phyloP scores from a whole-genome alignment of 2,113 vertebrate species.

The Caloenas nicobarica region DNA sequence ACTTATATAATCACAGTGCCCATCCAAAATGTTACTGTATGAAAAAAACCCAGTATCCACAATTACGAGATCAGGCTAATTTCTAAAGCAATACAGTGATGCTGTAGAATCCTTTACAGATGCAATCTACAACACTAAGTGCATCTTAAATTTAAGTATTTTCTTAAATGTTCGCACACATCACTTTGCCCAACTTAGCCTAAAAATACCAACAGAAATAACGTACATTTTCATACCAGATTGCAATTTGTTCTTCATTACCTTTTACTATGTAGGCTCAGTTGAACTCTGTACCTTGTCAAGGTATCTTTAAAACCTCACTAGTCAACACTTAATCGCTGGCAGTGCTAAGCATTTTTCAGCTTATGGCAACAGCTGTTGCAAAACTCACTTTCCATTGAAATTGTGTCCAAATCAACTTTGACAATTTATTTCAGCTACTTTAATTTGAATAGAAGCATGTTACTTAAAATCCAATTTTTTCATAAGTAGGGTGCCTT shows the following conservation, averaged over 20 bases:
- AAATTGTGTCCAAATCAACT: not conserved
- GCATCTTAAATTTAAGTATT: not conserved
- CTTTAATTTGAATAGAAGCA: not conserved
- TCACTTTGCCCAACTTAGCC: not conserved
- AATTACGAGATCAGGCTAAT: not conserved
- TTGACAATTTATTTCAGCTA: not conserved
- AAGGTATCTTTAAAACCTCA: not conserved
- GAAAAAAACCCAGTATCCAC: not conserved
- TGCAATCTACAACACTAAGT: not conserved
- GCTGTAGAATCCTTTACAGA: not conserved
- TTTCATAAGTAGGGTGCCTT: not conserved
- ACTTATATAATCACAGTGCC: not conserved
- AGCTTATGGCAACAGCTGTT: not conserved
- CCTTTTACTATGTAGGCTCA: not conserved
- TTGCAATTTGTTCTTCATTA: not conserved
- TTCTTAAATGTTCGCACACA: not conserved
- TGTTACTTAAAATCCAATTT: not conserved
- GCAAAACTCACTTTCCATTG: not conserved
- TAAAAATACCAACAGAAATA: not conserved
- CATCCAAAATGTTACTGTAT: not conserved
- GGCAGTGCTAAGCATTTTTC: not conserved
- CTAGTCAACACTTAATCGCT: not conserved
- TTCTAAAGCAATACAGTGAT: not conserved
- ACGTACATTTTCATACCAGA: not conserved
- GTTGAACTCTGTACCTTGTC: not conserved